Percentiles rank a stretch among this genome's conserved stretches.
These are phyloP conservation scores for Cactoblastis cactorum DNA, from an alignment of 2,888 invertebrate species.

Conservation along the genomic window DNA sequence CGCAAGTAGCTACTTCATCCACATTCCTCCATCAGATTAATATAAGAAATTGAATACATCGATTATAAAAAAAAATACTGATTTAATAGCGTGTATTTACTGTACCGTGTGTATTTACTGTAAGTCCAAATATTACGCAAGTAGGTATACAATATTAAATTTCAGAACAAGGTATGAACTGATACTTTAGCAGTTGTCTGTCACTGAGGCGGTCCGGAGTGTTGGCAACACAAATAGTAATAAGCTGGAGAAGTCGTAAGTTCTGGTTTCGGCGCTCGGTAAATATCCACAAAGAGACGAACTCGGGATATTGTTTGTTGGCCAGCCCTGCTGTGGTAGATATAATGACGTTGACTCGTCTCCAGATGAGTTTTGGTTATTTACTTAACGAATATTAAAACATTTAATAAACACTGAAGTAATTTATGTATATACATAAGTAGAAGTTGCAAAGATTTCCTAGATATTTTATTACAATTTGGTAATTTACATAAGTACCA, in stretches of 20 bases:
- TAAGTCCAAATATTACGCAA: too few relatives aligned
- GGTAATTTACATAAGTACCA: too few relatives aligned
- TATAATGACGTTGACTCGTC: background rate
- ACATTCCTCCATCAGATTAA: too few relatives aligned
- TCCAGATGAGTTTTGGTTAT: background rate
- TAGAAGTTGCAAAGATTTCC: too few relatives aligned
- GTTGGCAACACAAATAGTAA: slow-evolving; percentile 70
- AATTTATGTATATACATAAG: too few relatives aligned
- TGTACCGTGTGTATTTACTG: too few relatives aligned
- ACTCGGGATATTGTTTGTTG: slow-evolving; percentile 67
- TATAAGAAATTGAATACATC: too few relatives aligned
- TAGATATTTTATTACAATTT: too few relatives aligned
- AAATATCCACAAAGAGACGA: slow-evolving; percentile 69
- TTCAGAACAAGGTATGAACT: slow-evolving; percentile 12
- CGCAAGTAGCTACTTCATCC: too few relatives aligned
- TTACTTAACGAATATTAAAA: background rate
- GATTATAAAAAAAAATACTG: too few relatives aligned
- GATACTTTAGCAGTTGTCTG: slow-evolving; percentile 15
- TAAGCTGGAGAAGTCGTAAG: slow-evolving; percentile 64
- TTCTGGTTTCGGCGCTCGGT: slow-evolving; percentile 56
- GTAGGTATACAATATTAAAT: background rate
- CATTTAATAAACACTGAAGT: background rate
- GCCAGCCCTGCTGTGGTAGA: slow-evolving; percentile 40
- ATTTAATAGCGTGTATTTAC: too few relatives aligned
- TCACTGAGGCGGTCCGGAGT: slow-evolving; percentile 24